Evolutionary conservation across 2,797 vertebrate species (phyloP).

Genomic region (Ambastaia sidthimunki): DNA sequence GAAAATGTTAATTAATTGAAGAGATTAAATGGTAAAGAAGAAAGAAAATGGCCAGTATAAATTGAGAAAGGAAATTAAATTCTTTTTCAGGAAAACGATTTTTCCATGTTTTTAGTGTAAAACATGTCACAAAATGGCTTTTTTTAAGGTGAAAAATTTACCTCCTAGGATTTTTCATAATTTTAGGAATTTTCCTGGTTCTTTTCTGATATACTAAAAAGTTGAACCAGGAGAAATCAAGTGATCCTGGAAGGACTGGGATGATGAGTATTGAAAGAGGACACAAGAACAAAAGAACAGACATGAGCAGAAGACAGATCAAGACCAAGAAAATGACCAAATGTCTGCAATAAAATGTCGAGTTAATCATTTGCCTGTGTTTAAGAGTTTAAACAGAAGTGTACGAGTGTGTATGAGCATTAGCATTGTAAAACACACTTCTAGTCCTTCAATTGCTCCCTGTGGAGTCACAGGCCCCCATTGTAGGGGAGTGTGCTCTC

Average conservation of each 20-base stretch:
- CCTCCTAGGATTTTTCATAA: too few relatives aligned
- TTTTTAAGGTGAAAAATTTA: not conserved
- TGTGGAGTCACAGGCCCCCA: slow-evolving; percentile 11
- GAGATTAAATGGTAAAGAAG: too few relatives aligned
- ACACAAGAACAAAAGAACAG: not conserved
- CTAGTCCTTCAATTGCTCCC: slow-evolving; percentile 36
- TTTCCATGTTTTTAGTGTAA: too few relatives aligned
- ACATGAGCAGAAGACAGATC: slow-evolving; percentile 15
- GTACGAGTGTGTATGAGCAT: slow-evolving; percentile 32
- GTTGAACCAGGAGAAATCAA: not conserved
- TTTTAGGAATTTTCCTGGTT: too few relatives aligned
- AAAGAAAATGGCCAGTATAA: too few relatives aligned
- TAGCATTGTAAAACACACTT: slow-evolving; percentile 24
- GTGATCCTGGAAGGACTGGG: not conserved
- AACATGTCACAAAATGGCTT: too few relatives aligned
- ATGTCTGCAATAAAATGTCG: slow-evolving; percentile 24
- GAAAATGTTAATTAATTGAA: too few relatives aligned
- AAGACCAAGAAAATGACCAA: slow-evolving; percentile 35
- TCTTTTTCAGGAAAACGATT: too few relatives aligned
- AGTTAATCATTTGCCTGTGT: slow-evolving; percentile 54
- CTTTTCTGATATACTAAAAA: not conserved
- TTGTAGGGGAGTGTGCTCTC: slow-evolving; percentile 61
- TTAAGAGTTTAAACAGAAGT: slow-evolving; percentile 38
- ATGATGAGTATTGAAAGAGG: not conserved
- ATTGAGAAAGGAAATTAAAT: too few relatives aligned